Conservation (phyloP, 2,113 vertebrate species). For the Colossoma macropomum region DNA sequence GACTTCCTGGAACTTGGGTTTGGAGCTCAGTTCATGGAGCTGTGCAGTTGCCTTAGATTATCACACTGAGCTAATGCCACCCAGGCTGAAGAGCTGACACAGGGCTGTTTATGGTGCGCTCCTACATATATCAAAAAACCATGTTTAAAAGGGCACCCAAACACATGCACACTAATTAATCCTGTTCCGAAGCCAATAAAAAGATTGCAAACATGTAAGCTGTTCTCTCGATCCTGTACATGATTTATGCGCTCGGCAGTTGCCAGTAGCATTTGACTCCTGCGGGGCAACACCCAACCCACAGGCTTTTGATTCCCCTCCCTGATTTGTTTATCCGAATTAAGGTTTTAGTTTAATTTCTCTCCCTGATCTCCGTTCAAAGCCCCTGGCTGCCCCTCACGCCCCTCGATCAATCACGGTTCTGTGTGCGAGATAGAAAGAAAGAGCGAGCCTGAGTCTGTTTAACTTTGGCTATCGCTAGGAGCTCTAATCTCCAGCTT, state of each 20-base stretch:
- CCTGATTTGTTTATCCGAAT: conserved; percentile 5
- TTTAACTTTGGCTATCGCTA: conserved; percentile 26
- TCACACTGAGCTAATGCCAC: conserved; percentile 31
- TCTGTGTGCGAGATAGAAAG: conserved; percentile 12
- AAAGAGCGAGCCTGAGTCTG: conserved; percentile 12
- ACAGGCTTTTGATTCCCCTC: not conserved
- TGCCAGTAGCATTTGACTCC: not conserved
- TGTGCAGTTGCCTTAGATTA: conserved; percentile 52
- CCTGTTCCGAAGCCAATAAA: conserved; percentile 33
- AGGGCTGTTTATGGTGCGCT: conserved; percentile 19
- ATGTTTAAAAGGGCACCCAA: not conserved
- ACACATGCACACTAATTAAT: conserved; percentile 27
- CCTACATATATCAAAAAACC: not conserved
- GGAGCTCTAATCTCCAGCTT: conserved; percentile 43
- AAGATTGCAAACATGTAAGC: not conserved
- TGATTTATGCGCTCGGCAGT: not conserved
- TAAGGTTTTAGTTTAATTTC: conserved; percentile 21
- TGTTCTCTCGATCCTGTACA: not conserved
- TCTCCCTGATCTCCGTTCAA: conserved; percentile 9
- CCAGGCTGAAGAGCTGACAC: conserved; percentile 12
- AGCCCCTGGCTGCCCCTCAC: conserved; percentile 1
- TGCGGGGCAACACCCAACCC: not conserved
- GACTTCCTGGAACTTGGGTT: conserved; percentile 40
- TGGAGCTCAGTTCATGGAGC: conserved; percentile 20
- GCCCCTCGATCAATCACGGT: not conserved